Evolutionary conservation across 2,797 vertebrate species (phyloP).

Genomic region (Ctenosaura bakeri): DNA sequence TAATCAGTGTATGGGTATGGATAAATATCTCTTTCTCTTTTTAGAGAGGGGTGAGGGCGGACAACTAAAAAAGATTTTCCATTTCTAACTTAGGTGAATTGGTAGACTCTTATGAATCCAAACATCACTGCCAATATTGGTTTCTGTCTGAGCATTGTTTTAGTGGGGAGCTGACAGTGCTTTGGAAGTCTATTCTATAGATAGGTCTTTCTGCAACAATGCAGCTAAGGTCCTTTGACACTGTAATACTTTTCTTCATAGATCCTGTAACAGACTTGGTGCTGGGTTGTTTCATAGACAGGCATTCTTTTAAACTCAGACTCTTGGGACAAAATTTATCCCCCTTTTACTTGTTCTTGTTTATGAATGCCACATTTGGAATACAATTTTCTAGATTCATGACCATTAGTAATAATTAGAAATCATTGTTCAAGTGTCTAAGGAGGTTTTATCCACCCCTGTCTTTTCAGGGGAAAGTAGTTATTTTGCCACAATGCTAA

Average conservation of each 20-base stretch:
- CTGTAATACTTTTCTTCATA: background rate
- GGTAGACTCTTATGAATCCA: background rate
- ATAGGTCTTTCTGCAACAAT: background rate
- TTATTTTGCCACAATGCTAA: no score
- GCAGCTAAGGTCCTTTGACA: background rate
- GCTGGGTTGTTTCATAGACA: background rate
- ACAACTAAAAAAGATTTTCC: background rate
- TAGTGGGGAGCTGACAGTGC: background rate
- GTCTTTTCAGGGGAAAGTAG: no score
- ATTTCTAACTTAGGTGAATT: background rate
- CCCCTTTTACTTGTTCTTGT: background rate
- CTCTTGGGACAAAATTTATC: background rate
- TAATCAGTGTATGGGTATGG: background rate
- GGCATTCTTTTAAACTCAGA: background rate
- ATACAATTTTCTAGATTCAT: background rate
- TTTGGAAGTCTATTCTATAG: no score
- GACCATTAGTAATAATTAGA: background rate
- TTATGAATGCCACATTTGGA: background rate
- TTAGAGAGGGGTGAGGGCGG: no score
- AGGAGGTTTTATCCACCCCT: background rate
- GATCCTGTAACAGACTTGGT: background rate
- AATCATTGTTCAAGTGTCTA: background rate
- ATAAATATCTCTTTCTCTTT: background rate
- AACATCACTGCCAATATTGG: background rate
- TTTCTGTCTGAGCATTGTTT: background rate